These are phyloP conservation scores for Aegithalos caudatus DNA, from an alignment of 2,113 vertebrate genomes.

Conservation along the genomic window DNA sequence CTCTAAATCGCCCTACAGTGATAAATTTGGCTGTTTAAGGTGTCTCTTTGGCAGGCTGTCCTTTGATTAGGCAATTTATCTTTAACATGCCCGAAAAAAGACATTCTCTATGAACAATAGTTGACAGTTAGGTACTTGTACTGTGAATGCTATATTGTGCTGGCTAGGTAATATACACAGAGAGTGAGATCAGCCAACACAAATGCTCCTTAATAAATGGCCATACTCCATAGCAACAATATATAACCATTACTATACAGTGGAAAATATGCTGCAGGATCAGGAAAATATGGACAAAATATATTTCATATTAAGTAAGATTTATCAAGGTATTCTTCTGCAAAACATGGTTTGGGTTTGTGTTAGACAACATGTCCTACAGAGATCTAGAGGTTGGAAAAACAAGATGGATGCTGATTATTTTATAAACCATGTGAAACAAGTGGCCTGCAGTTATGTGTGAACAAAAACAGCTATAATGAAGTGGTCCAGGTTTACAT, in stretches of 20 bases:
- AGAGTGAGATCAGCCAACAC: background rate
- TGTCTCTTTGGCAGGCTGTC: background rate
- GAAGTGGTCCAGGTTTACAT: background rate
- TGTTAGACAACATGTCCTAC: background rate
- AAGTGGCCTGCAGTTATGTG: background rate
- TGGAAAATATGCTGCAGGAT: background rate
- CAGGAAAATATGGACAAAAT: background rate
- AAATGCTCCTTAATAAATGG: background rate
- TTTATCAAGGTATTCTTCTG: background rate
- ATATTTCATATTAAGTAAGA: background rate
- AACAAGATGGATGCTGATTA: background rate
- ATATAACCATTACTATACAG: background rate
- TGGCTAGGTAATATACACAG: background rate
- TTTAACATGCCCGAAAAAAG: background rate
- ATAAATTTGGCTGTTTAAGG: background rate
- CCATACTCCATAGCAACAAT: background rate
- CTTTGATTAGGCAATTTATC: conserved; percentile 28
- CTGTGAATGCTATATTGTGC: background rate
- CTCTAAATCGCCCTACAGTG: background rate
- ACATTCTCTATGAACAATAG: background rate
- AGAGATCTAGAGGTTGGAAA: background rate
- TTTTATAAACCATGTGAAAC: background rate
- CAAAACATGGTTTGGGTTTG: background rate
- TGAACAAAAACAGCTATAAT: background rate
- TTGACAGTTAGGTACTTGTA: background rate